Conservation (phyloP, 92 coral and sea anemone genomes). For the Phymanthus crucifer region DNA sequence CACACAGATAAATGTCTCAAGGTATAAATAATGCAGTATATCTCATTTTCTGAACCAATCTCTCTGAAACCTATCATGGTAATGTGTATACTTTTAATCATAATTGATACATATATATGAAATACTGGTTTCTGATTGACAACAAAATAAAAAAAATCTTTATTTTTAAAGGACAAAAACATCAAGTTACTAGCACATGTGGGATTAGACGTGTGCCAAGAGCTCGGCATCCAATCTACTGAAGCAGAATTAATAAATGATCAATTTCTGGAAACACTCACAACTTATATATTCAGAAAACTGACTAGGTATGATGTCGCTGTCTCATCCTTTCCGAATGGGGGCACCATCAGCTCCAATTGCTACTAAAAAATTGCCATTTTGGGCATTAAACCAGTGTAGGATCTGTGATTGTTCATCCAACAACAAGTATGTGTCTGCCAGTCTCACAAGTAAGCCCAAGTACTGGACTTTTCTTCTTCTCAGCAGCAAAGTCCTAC, state of each 20-base stretch:
- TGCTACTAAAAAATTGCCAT: conserved; percentile 29
- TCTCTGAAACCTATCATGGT: too few species aligned
- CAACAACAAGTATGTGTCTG: neutral
- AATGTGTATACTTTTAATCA: too few species aligned
- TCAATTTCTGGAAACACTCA: neutral
- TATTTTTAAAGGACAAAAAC: neutral
- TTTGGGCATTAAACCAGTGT: conserved; percentile 50
- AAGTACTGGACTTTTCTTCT: neutral
- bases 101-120: too few species aligned
- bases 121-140: too few species aligned
- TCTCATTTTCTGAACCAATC: too few species aligned
- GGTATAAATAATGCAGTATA: too few species aligned
- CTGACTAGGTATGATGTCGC: conserved; percentile 51
- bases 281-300: conserved; percentile 19
- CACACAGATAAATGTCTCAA: too few species aligned
- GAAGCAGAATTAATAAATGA: neutral
- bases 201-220: neutral
- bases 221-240: neutral
- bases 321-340: conserved; percentile 15
- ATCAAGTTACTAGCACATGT: neutral
- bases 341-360: conserved; percentile 26
- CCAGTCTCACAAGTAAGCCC: neutral
- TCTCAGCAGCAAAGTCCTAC: neutral
- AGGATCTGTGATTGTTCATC: neutral
- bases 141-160: too few species aligned